These are phyloP conservation scores for Synchiropus splendidus DNA, from an alignment of 2,113 vertebrate species.

Conservation along the genomic window DNA sequence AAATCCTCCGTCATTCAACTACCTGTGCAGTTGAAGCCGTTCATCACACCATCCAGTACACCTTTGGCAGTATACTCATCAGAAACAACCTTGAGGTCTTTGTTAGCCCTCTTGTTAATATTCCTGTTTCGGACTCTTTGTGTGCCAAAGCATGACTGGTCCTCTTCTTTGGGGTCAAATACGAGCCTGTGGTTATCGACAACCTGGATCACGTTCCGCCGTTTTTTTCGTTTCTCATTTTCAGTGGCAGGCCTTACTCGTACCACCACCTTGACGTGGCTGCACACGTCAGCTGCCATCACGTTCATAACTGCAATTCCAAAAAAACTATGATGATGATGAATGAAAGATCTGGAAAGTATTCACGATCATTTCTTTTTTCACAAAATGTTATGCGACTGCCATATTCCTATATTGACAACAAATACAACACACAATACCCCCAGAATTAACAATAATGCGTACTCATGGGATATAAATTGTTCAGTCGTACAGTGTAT, in stretches of 20 bases:
- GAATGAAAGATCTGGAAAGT: no score
- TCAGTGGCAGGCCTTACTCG: slow-evolving; percentile 81
- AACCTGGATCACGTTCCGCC: slow-evolving; percentile 77
- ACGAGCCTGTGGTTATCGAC: slow-evolving; percentile 85
- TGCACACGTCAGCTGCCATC: slow-evolving; percentile 72
- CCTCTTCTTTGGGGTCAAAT: slow-evolving; percentile 87
- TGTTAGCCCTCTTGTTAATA: slow-evolving; percentile 75
- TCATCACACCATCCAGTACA: slow-evolving; percentile 80
- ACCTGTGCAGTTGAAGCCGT: slow-evolving; percentile 97
- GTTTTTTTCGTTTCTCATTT: slow-evolving; percentile 70
- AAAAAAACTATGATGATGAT: neutral
- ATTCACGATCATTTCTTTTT: no score
- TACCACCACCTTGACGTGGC: slow-evolving; percentile 85
- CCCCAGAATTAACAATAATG: no score
- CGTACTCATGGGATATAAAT: no score
- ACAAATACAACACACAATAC: no score
- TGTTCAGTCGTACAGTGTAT: no score
- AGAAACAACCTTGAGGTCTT: slow-evolving; percentile 93
- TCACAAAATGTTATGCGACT: no score
- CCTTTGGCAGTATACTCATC: slow-evolving; percentile 87
- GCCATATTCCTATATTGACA: no score
- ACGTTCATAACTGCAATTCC: slow-evolving; percentile 15
- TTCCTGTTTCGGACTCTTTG: slow-evolving; percentile 69
- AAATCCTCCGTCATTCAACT: slow-evolving; percentile 18
- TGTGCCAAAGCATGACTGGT: slow-evolving; percentile 74